Base-by-base conservation (phyloP, 2,113 vertebrate species). In the Pithys albifrons region DNA sequence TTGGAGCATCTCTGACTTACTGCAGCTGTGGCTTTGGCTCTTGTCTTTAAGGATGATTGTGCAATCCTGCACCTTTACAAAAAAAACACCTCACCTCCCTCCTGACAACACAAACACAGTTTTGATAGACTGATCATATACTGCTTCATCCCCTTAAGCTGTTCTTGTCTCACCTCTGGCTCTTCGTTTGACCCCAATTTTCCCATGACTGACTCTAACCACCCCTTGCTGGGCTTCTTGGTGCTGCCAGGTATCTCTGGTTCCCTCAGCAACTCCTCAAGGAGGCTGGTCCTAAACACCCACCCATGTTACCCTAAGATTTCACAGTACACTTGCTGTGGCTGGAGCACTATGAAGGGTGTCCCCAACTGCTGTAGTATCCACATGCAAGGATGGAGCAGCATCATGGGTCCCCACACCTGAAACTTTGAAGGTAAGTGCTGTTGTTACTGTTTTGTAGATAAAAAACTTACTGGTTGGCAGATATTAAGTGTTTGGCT, bases 1-100 rank as follows among this genome's bases (percentile, higher is more conserved):
- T 94, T 91, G 94, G 81, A 91, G 84, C 37, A 87, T 39, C 77
- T 39, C 45, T 49, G 65, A 45, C 39, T 75, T 77, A 10, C 67
- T 85, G 91, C 78, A 80, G 71, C 55, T n/a, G 51, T 70, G 94
- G 48, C 73, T 65, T 69, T 28, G 45, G 54, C 0, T 0, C 49
- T 31, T 22, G 7, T 59, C 27, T 61, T 46, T 52, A 49, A 54
- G 70, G 79, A 52, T 14, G 49, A 52, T 91, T 54, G 81, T 64
- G 45, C 90, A 94, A 65, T 22, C 66, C 52, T 19, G 29, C 31
- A 37, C 45, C 29, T 82, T 24, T 3, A 0, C 39, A 46, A 46
- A 83, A 52, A 27, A 48, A 31, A 77, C 37, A 39, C 5, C 19
- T 77, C 23, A 33, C 3, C 19, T 9, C 1, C 8, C 19, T 69